Percentiles rank a stretch among this genome's conserved stretches.
These are phyloP conservation scores for Mythimna loreyi DNA, from an alignment of 2,888 invertebrate species.

Conservation along the genomic window DNA sequence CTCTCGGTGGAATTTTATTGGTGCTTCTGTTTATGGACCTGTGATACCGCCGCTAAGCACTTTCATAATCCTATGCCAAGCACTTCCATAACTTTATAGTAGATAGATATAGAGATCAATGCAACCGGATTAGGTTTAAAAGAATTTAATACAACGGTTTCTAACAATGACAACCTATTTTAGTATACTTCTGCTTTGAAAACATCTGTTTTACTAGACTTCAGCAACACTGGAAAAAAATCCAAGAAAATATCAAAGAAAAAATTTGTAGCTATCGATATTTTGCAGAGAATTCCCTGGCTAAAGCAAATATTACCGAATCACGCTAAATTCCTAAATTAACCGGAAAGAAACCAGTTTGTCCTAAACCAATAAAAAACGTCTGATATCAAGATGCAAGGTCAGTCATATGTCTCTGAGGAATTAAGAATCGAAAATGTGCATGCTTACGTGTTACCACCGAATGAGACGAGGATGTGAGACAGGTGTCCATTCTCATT, in stretches of 20 bases:
- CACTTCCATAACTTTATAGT: not conserved
- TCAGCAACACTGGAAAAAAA: not conserved
- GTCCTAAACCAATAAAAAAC: slow-evolving; percentile 9
- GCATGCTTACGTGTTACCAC: slow-evolving; percentile 20
- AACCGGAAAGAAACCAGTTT: slow-evolving; percentile 2
- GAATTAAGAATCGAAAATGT: slow-evolving; percentile 31
- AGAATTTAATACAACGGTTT: not conserved
- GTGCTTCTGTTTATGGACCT: not conserved
- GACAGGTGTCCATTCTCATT: not conserved
- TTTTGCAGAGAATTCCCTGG: not conserved
- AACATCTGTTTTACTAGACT: not conserved
- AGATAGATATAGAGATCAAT: not conserved
- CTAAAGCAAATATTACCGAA: slow-evolving; percentile 3
- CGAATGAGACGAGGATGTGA: slow-evolving; percentile 23
- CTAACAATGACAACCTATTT: not conserved
- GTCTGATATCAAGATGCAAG: slow-evolving; percentile 15
- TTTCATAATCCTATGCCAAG: not conserved
- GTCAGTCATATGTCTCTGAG: slow-evolving; percentile 1
- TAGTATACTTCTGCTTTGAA: not conserved
- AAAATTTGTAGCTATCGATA: not conserved
- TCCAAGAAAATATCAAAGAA: not conserved
- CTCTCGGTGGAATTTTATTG: slow-evolving; percentile 17
- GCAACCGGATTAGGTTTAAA: not conserved
- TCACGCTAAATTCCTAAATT: not conserved
- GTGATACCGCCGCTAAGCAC: not conserved